Conservation (phyloP, 2,113 vertebrate species). For the Callocephalon fimbriatum region DNA sequence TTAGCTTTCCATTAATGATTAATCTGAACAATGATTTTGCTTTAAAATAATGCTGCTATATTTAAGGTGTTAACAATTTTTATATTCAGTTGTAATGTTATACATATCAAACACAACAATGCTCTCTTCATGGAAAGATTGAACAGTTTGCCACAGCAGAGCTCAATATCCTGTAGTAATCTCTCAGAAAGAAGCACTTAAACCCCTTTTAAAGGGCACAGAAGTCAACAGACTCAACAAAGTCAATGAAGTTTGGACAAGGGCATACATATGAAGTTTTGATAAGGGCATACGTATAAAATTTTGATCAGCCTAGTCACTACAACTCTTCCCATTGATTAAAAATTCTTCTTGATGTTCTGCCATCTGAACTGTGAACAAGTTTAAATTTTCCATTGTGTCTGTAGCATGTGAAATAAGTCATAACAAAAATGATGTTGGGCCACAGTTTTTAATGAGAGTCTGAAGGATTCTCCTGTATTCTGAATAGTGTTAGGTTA, state of each 20-base stretch:
- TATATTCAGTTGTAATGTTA: not conserved
- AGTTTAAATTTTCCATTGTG: not conserved
- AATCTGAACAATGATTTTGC: not conserved
- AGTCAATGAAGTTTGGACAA: constrained; percentile 4
- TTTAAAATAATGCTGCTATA: not conserved
- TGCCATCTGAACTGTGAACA: not conserved
- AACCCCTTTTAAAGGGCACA: not conserved
- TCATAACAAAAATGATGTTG: not conserved
- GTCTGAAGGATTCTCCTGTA: not conserved
- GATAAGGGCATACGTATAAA: not conserved
- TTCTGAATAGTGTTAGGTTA: not conserved
- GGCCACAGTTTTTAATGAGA: not conserved
- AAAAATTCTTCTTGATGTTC: not conserved
- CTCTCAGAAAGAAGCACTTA: not conserved
- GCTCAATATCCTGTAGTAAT: not conserved
- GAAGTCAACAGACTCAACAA: not conserved
- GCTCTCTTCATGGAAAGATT: not conserved
- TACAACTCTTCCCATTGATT: not conserved
- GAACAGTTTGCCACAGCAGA: not conserved
- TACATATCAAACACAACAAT: not conserved
- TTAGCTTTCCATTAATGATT: not conserved
- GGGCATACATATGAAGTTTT: not conserved
- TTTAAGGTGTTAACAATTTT: not conserved
- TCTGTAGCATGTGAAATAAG: not conserved
- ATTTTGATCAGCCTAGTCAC: not conserved